Base-by-base conservation (phyloP, 2,113 vertebrate genomes). In the Oophaga pumilio region DNA sequence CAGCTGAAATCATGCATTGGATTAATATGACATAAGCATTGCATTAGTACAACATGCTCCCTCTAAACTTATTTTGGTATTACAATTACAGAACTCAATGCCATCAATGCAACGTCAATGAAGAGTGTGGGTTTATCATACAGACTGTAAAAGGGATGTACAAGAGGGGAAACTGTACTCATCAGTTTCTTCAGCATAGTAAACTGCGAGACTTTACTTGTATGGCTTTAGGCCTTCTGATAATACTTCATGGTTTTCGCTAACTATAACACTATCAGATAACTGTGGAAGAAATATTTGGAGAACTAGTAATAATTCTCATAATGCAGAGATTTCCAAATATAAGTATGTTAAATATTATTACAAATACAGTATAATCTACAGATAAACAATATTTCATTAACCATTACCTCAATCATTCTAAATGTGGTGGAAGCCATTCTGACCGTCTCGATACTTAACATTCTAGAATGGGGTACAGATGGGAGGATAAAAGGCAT, bases 241-340 rank as follows among this genome's bases (percentile, higher is more conserved):
- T 77, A 77, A 77, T 77, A 77, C 49, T 76, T 76, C 22, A 77
- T 20, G 50, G 74, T 77, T 53, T n/a, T 14, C 43, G 11, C 10
- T 15, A 53, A n/a, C 49, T 24, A 76, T 52, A 76, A 22, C 43
- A 18, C 9, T 43, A 74, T 43, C 28, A 74, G 9, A 9, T 50
- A n/a, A 50, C 22, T 76, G 49, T 49, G 71, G 6, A 74, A 74
- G 4, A 43, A 14, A 49, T 53, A 53, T 24, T 52, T 76, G 13
- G 8, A 7, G 1, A 20, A 33, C 6, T 80, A 59, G 4, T 24
- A 60, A 59, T 26, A 22, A 57, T 24, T 17, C 1, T 60, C 20
- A 33, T 3, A 28, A 80, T n/a, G 33, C 33, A 78, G 24, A 52
- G 52, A 64, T 13, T 62, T 64, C 59, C 18, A 22, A 33, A 60